Evolutionary conservation across 2,888 invertebrate species (phyloP), one percentile per base, ranked within the genome.

Genomic region (Dusona sp.): DNA sequence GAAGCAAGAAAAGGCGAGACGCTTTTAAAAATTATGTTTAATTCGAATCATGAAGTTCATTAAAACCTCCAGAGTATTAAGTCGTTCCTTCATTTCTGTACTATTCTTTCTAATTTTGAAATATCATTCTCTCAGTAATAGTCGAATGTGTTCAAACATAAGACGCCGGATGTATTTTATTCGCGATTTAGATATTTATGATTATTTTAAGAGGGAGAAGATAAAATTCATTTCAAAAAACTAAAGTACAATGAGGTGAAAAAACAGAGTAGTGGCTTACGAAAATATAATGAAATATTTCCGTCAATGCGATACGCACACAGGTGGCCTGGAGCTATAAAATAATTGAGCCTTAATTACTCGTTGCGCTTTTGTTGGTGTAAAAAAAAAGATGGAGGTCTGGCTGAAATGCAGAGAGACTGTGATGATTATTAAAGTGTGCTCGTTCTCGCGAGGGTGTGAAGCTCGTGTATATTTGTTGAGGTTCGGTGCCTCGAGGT

Each of bases 321-420:
- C 61, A 78, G 70, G 79, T 79, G 48, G 74, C 64, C 74, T 79
- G 48, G 73, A 84, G 82, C 87, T 84, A 29, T 19, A n/a, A 72
- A 72, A 89, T 90, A 90, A 90, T 90, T 88, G 88, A 87, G 42
- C 57, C 85, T 87, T 88, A 90, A 90, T 90, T 89, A 90, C 88
- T 85, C 79, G 36, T n/a, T 36, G 11, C 36, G 51, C 68, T 75
- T 68, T 68, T 19, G 74, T 57, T 3, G 61, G 79, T n/a, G 45
- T 29, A 29, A 16, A 61, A 61, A 61, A 7, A 29, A 29, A 38
- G 25, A 38, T 16, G 22, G 78, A 54, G 57, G 61, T 77, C 57
- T 68, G 65, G 64, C 61, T 36, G 75, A 11, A 67, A 57, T 65
- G 33, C 9, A 11, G 33, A 51, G 33, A 51, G 68, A 61, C n/a